Evolutionary conservation across 2,888 invertebrate genomes (phyloP), one percentile per base, ranked within the genome.

Genomic region (Acrobasis suavella): DNA sequence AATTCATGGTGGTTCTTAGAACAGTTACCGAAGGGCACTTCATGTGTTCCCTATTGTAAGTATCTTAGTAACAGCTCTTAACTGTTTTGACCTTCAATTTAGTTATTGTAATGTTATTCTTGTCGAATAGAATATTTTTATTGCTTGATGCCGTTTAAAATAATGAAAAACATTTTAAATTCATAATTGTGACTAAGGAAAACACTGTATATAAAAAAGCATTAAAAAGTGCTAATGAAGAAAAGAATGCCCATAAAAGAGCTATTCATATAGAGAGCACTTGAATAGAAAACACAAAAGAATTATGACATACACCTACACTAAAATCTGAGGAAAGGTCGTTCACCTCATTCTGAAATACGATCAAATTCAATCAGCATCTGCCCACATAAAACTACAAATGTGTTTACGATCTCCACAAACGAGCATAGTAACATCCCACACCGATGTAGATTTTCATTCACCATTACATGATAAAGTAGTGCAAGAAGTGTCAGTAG

Each of bases 311-410:
- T 37, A 64, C 64, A 63, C 68, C 68, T 68, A 68, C 66, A 61
- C 52, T 51, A 42, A 60, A 60, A 46, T 46, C 15, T 46, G 9
- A 54, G 67, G 69, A 63, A 68, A 72, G 88, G 83, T 86, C 81
- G 76, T 86, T 87, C 81, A 89, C 85, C 89, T 83, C 83, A 70
- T 75, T 81, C 83, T 80, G 82, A 86, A 87, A 85, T 85, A 87
- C 87, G 86, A 88, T 88, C 83, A 87, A 81, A 80, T 81, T 82
- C 83, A 85, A 86, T 90, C 87, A 87, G 76, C 81, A 73, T 70
- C 83, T 81, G 68, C 90, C 89, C 85, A 90, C 88, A 78, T 75
- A 72, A 78, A 72, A 83, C 83, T 85, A 84, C 84, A 81, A 84
- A 86, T 85, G 83, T 83, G 81, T 86, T 84, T 87, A 88, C 86